Evolutionary conservation across 2,797 vertebrate species (phyloP).

Genomic region (Ctenosaura bakeri): DNA sequence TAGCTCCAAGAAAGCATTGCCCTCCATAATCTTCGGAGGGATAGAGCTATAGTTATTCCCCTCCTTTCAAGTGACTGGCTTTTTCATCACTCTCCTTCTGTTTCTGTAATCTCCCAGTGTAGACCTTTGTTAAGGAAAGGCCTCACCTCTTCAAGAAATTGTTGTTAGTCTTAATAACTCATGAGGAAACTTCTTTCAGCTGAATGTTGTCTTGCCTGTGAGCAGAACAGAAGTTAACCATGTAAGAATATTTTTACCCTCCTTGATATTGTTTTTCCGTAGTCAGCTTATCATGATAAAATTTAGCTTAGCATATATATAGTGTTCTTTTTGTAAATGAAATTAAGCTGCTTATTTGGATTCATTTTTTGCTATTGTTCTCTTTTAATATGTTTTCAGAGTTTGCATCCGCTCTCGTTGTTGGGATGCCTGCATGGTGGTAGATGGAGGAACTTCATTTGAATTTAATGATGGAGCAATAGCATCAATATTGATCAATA

Average conservation of each 20-base stretch:
- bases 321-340: background rate
- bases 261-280: background rate
- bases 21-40: no score
- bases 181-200: background rate
- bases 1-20: no score
- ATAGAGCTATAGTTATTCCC: background rate
- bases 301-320: conserved; percentile 9
- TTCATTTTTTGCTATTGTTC: background rate
- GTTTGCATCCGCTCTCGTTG: conserved; percentile 94
- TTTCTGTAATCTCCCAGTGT: background rate
- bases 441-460: conserved; percentile 96
- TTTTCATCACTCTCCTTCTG: background rate
- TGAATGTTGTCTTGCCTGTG: background rate
- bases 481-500: conserved; percentile 88
- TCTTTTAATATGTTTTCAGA: conserved; percentile 75
- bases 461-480: conserved; percentile 99
- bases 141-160: background rate
- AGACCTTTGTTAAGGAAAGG: background rate
- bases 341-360: background rate
- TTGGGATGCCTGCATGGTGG: conserved; percentile 99
- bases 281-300: background rate
- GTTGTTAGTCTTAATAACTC: background rate
- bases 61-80: background rate
- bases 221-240: background rate
- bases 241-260: background rate